Percentiles rank a stretch among this genome's conserved stretches.
Evolutionary conservation across 2,888 invertebrate species (phyloP).

Genomic region (Dasysyrphus tricinctus): DNA sequence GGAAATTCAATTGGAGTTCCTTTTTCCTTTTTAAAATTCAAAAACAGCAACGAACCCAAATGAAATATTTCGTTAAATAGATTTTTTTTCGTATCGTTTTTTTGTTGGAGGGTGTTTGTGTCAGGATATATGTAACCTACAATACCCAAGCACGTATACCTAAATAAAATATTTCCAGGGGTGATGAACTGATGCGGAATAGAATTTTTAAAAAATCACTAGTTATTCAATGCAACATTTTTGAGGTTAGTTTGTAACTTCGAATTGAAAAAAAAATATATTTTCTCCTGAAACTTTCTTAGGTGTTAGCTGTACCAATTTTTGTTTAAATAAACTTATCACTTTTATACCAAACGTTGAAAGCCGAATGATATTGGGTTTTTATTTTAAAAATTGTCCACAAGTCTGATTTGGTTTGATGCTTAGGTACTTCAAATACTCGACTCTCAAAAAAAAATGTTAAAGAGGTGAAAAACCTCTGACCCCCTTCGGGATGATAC

Average conservation of each 20-base stretch:
- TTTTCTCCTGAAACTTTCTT: background rate
- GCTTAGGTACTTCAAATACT: too few relatives aligned
- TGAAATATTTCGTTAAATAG: slow-evolving; percentile 74
- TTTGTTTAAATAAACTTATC: background rate
- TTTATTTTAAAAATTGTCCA: too few relatives aligned
- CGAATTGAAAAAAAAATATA: background rate
- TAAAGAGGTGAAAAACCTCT: background rate
- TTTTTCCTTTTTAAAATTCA: slow-evolving; percentile 72
- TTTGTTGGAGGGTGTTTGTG: slow-evolving; percentile 52
- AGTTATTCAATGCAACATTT: too few relatives aligned
- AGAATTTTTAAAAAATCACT: background rate
- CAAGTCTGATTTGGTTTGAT: too few relatives aligned
- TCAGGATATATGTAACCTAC: slow-evolving; percentile 13
- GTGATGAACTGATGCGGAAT: background rate
- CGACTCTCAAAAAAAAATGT: too few relatives aligned
- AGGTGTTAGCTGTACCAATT: too few relatives aligned
- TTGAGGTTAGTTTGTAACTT: too few relatives aligned
- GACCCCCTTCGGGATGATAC: background rate
- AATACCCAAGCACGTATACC: background rate
- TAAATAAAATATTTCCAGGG: background rate
- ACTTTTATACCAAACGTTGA: background rate
- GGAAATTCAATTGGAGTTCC: slow-evolving; percentile 70
- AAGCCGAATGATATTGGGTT: too few relatives aligned
- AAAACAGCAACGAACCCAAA: slow-evolving; percentile 71
- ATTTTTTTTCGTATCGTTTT: slow-evolving; percentile 68